Evolutionary conservation across 37 sponge, comb jelly and placozoan species (phyloP), one percentile per base, ranked within the genome.

Genomic region (Haliclona indistincta): DNA sequence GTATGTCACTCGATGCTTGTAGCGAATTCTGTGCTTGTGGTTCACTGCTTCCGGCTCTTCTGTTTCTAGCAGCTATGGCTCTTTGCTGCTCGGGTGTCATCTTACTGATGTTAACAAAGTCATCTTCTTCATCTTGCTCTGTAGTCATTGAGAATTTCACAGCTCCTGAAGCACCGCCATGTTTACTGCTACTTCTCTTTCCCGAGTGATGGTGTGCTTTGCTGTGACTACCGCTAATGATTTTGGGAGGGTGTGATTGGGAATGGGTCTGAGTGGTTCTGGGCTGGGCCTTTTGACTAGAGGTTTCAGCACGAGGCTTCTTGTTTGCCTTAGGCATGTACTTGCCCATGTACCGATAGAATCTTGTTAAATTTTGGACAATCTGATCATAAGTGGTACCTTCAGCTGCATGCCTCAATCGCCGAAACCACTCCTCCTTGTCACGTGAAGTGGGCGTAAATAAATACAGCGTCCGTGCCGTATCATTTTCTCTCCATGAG

Each of bases 381-480:
- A 83, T 56, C 13, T 56, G 19, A 35, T 80, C 64, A 0, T 70
- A 29, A 0, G 73, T 70, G 30, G 1, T 45, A 6, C 77, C 73
- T 25, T 63, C 52, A 20, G 62, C 43, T 47, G 83, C 91, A 40
- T 19, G 36, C 41, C 56, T 38, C 60, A 93, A 42, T 3, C 87
- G 77, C 0, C 87, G 71, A 35, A 79, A 93, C 90, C 94, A 93
- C 51, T 84, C 73, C 76, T 93, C 91, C 63, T 93, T 93, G 0
- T 77, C 65, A 2, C 87, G 73, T 29, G 88, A 71, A 0, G 76
- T 80, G 38, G 51, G 36, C 17, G 69, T 49, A 71, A 89, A 93
- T 2, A 93, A 62, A 41, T 63, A 93, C 10, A 82, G 35, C 3
- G 15, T 34, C 64, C 30, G 23, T 3, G 51, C 11, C 11, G 37